Evolutionary conservation across 2,888 invertebrate genomes (phyloP), one percentile per base, ranked within the genome.

Genomic region (Andrena hattorfiana): DNA sequence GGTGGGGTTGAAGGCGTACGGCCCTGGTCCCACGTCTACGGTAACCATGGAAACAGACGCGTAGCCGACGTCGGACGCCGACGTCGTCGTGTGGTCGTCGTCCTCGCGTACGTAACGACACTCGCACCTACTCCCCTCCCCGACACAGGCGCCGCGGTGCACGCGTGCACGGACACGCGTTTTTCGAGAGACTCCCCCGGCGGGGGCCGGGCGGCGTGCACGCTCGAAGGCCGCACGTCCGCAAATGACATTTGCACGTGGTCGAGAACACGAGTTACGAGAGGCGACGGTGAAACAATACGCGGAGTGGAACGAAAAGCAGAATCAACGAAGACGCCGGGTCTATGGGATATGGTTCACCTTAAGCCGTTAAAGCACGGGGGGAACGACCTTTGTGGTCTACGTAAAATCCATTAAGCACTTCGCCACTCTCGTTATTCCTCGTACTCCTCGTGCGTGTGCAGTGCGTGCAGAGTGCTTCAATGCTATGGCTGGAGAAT

Each of bases 31-130:
- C 87, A 86, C 86, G 85, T 87, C 85, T 88, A 84, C 70, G 81
- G 91, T 91, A 85, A 81, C 90, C 88, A 91, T 91, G 90, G 91
- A 89, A 90, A 91, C 91, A 85, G 89, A 91, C 90, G 90, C 90
- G 89, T 89, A 89, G 87, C 83, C 89, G 86, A 84, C 88, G 85
- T 84, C 83, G 84, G 84, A 72, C 81, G 80, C 42, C 73, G 67
- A 51, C 74, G 73, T 64, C 69, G 70, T 51, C 68, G 66, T 54
- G 64, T 73, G 42, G 64, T 74, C 70, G 74, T 70, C 67, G 59
- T 54, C 51, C 74, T 66, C 80, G 74, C 56, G 48, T 67, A 74
- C 49, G 23, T 59, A 71, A 59, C 63, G 63, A 48, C 56, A 23
- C 26, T 10, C 56, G 56, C 56, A 4, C 8, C 42, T 16, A 16